These are phyloP conservation scores for Latrodectus hesperus DNA, from an alignment of 2,888 invertebrate genomes.

Conservation along the genomic window DNA sequence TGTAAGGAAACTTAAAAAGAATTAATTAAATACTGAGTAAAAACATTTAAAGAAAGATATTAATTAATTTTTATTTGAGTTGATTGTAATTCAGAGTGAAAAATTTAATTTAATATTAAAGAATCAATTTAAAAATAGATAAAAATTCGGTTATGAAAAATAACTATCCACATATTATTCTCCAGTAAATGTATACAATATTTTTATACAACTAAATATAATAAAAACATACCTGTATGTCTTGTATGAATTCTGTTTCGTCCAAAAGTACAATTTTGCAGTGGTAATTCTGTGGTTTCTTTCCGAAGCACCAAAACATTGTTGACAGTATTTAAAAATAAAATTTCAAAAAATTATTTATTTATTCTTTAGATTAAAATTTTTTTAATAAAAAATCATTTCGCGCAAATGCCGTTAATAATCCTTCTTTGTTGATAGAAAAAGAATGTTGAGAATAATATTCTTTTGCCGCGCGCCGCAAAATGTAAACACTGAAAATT, in stretches of 20 bases:
- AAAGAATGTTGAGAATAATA: neutral
- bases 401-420: conserved; percentile 1
- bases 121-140: neutral
- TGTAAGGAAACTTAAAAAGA: no score
- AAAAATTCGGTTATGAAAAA: neutral
- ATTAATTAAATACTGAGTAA: no score
- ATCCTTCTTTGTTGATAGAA: conserved; percentile 4
- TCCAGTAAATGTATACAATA: no score
- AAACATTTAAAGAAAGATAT: no score
- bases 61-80: no score
- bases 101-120: no score
- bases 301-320: conserved; percentile 74
- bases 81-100: no score
- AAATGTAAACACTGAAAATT: conserved; percentile 2
- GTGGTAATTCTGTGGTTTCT: conserved; percentile 77
- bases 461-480: neutral
- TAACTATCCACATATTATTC: neutral
- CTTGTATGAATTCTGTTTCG: conserved; percentile 91
- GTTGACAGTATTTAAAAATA: neutral
- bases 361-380: neutral
- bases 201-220: neutral
- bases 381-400: neutral
- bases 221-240: conserved; percentile 83
- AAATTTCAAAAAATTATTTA: neutral
- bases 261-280: conserved; percentile 92